Evolutionary conservation across 2,888 invertebrate species (phyloP).

Genomic region (Zygaena filipendulae): DNA sequence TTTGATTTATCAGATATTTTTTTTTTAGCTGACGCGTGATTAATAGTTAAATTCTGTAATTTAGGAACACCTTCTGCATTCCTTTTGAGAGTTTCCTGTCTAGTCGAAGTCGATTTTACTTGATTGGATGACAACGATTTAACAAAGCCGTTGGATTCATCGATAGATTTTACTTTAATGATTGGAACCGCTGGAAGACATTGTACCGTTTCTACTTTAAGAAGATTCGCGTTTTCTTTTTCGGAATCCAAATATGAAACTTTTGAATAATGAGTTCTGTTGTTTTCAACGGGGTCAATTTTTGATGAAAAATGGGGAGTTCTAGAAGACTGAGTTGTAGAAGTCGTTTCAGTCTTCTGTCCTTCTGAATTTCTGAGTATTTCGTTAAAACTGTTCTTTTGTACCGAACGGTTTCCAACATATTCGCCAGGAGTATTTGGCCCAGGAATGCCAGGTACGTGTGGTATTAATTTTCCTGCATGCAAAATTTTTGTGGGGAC

Average conservation of each 20-base stretch:
- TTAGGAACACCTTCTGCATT: conserved; percentile 39
- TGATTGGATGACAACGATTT: conserved; percentile 31
- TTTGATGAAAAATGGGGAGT: conserved; percentile 22
- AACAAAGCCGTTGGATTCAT: conserved; percentile 30
- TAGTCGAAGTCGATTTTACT: conserved; percentile 25
- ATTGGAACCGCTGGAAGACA: conserved; percentile 35
- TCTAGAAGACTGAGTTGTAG: conserved; percentile 25
- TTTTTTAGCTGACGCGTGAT: not conserved
- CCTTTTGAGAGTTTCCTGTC: conserved; percentile 44
- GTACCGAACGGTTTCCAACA: conserved; percentile 28
- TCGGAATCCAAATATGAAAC: conserved; percentile 29
- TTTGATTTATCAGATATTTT: conserved; percentile 39
- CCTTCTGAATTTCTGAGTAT: conserved; percentile 18
- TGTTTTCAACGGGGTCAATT: not conserved
- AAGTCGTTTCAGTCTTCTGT: conserved; percentile 2
- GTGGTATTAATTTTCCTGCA: conserved; percentile 81
- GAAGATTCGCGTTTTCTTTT: conserved; percentile 25
- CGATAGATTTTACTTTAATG: conserved; percentile 50
- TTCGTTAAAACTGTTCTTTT: conserved; percentile 31
- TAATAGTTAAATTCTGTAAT: conserved; percentile 25
- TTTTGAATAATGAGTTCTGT: conserved; percentile 21
- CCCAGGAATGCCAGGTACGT: conserved; percentile 90
- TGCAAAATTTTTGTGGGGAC: conserved; percentile 73
- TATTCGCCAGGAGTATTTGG: conserved; percentile 72
- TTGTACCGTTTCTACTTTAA: conserved; percentile 27